Percentiles rank a stretch among this genome's conserved stretches.
Conservation (phyloP, 2,113 vertebrate species). For the Microtus montanus region DNA sequence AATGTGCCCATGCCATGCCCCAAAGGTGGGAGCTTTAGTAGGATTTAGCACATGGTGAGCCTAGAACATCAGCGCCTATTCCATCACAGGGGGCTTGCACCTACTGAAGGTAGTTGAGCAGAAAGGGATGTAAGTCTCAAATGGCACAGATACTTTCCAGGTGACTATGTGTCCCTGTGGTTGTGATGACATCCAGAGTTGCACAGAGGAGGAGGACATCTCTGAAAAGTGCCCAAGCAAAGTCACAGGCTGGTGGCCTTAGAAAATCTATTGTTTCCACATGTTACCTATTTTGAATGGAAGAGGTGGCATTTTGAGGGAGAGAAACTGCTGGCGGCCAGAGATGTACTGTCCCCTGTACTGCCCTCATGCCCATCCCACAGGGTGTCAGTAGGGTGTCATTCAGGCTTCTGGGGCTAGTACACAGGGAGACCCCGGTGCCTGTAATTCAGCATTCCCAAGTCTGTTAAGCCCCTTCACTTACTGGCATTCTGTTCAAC, state of each 20-base stretch:
- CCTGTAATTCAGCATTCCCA: not conserved
- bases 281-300: no score
- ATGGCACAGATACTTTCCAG: no score
- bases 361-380: not conserved
- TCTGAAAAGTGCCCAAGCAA: not conserved
- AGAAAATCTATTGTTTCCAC: not conserved
- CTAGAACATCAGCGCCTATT: not conserved
- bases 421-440: no score
- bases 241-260: not conserved
- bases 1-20: not conserved
- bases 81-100: no score
- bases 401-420: not conserved
- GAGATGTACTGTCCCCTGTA: not conserved
- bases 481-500: not conserved
- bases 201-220: not conserved
- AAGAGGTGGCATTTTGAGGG: not conserved
- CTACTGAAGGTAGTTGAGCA: not conserved
- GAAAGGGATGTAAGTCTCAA: not conserved
- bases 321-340: no score
- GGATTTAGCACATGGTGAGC: not conserved
- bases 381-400: not conserved
- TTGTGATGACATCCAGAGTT: not conserved
- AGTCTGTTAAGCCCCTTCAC: not conserved
- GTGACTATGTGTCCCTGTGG: not conserved
- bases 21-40: no score